Base-by-base conservation (phyloP, 2,113 vertebrate species). In the Herpailurus yagouaroundi region DNA sequence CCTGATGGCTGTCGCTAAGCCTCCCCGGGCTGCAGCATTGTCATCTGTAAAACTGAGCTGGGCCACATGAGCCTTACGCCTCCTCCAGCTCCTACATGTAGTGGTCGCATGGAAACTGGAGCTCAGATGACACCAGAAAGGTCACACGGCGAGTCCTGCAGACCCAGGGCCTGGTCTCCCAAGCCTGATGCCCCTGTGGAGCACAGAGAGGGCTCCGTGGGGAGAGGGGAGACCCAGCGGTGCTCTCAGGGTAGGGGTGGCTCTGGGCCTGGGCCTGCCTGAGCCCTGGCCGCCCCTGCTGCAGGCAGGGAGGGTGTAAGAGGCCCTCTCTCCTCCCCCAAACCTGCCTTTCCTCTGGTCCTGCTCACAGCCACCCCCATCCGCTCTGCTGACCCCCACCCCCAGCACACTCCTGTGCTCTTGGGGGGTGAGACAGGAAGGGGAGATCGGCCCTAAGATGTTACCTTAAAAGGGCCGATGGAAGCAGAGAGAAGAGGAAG, bases 381-480 rank as follows among this genome's bases (percentile, higher is more conserved):
- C 41, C n/a, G 48, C 82, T 23, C 52, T 50, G 45, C 7, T 10
- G 55, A 52, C 31, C 60, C 52, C 66, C n/a, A 21, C 57, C 31
- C 38, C 38, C 45, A 71, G 84, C 76, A 69, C 18, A 38, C 27
- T 71, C 90, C 77, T 38, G 48, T 76, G 71, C 83, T 94, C 92
- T 93, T 76, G 50, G 1, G 25, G 93, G 90, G 48, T 95, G 88
- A 97, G 93, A 93, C 97, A 97, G 98, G 98, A 98, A 97, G 96
- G 94, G 91, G 91, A 77, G 94, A 92, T 68, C 64, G 63, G 97
- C 73, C 91, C 88, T 15, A 76, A 91, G 68, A 94, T 96, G 97
- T 98, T 98, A 98, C 98, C 98, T 98, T 98, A 98, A 98, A 98
- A 98, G 98, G 98, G 90, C 97, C 4, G 97, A 97, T 97, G 82